phyloP scores from a whole-genome alignment of 2,113 vertebrate species.

The Chionodraco myersi region DNA sequence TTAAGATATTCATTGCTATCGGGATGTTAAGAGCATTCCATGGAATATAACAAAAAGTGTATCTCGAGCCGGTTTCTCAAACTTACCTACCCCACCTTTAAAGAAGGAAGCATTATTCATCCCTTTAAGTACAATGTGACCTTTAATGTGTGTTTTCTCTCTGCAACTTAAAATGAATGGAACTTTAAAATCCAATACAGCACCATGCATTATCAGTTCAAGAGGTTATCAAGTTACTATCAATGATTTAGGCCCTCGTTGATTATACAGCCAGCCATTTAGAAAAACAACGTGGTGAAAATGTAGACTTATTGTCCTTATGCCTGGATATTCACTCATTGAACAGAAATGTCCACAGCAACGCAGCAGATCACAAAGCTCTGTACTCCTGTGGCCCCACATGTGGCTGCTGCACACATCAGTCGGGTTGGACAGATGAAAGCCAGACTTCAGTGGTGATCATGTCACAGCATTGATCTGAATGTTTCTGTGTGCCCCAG shows the following conservation, averaged over 20 bases:
- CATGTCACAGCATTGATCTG: constrained; percentile 63
- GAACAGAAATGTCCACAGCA: constrained; percentile 15
- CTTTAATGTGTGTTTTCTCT: constrained; percentile 25
- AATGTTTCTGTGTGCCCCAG: constrained; percentile 77
- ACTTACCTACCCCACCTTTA: too few species aligned
- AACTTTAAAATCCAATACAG: constrained; percentile 43
- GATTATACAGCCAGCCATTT: constrained; percentile 46
- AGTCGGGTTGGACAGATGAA: constrained; percentile 28
- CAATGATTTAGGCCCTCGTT: constrained; percentile 51
- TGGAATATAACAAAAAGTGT: too few species aligned
- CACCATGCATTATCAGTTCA: constrained; percentile 36
- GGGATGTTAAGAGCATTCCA: too few species aligned
- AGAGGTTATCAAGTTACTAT: constrained; percentile 62
- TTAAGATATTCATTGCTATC: too few species aligned
- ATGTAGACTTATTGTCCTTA: constrained; percentile 1
- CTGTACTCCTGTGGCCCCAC: background rate
- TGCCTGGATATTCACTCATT: background rate
- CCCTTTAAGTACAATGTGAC: background rate
- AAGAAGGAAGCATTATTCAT: background rate
- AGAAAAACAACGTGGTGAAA: constrained; percentile 19
- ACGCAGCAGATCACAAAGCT: background rate
- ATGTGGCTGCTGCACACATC: background rate
- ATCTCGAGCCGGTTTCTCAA: too few species aligned
- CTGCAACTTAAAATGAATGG: constrained; percentile 33
- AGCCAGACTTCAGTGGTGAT: constrained; percentile 51